A percentile compares a stretch with the other conserved stretches of the same genome.
Conservation (phyloP, 2,888 invertebrate species). For the Ecliptopera silaceata region DNA sequence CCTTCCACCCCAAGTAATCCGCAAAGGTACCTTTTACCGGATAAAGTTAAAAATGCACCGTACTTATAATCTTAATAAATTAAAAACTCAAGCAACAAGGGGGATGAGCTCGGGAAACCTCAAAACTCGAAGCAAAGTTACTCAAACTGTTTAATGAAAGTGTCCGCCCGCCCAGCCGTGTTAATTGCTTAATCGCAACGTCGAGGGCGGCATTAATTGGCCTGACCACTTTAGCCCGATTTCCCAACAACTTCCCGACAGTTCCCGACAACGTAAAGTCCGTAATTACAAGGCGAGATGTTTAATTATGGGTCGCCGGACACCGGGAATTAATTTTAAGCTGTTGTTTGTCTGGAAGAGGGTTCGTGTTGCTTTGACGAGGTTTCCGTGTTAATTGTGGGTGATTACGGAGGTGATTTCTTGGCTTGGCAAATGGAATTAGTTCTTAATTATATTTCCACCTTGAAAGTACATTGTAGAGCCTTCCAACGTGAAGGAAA, state of each 20-base stretch:
- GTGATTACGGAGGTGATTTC: conserved; percentile 13
- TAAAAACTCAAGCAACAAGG: conserved; percentile 37
- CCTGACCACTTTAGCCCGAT: conserved; percentile 73
- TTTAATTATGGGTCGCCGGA: conserved; percentile 77
- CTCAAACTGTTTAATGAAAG: conserved; percentile 66
- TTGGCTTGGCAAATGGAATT: conserved; percentile 10
- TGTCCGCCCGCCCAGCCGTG: conserved; percentile 75
- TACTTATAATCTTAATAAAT: conserved; percentile 35
- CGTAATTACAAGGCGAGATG: conserved; percentile 81
- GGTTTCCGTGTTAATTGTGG: conserved; percentile 34
- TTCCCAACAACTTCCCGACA: conserved; percentile 50
- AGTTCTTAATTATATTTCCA: neutral
- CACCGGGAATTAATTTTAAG: conserved; percentile 73
- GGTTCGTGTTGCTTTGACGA: conserved; percentile 54
- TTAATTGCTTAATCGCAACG: conserved; percentile 81
- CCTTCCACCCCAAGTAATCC: neutral
- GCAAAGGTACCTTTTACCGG: neutral
- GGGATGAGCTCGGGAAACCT: conserved; percentile 42
- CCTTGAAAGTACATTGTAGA: neutral
- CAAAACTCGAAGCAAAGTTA: conserved; percentile 60
- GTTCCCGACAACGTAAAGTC: conserved; percentile 67
- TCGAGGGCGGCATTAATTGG: conserved; percentile 76
- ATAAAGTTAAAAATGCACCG: neutral
- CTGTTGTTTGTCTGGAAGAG: conserved; percentile 48
- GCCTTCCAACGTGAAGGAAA: no score